Evolutionary conservation across 2,113 vertebrate species (phyloP), one percentile per base, ranked within the genome.

Genomic region (Rhynchomys soricoides): DNA sequence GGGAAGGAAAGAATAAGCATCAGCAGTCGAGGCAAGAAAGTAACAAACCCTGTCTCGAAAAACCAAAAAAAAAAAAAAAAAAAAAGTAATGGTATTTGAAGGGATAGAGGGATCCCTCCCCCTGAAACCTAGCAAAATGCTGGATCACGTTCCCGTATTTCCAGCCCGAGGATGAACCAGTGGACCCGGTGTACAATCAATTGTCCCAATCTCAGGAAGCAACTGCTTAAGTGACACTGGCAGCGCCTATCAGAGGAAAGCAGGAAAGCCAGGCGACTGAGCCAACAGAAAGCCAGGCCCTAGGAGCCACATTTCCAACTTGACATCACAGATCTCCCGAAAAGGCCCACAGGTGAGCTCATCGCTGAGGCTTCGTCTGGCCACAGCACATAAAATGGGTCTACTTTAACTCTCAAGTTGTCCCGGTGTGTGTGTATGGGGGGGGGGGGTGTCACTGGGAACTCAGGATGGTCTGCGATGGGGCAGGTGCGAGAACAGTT

Each of bases 281-380:
- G 79, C 16, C 45, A 96, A 96, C 57, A 59, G 50, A 92, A 93
- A 83, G 48, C 37, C 94, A 78, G 62, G 68, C 37, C 22, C 2
- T 16, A 64, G 62, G 37, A n/a, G 48, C 86, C 34, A 37, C 37
- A 55, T 24, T 86, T 82, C 50, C 92, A 70, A 70, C 66, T 96
- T 94, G 43, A 77, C 93, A 92, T 5, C 37, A 26, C 22, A 64
- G 45, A 45, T 64, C 21, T 1, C 29, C 26, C 4, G 8, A 2
- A 45, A 93, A 82, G 34, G 31, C n/a, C 50, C 82, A 16, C 40
- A 64, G 43, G 29, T 59, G 59, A 71, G 40, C n/a, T 70, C 82
- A 40, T 21, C 59, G 50, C 11, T 24, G 82, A 31, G 37, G 26
- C 68, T 71, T 71, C 43, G 21, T n/a, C 48, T 7, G 64, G 29